Conservation (phyloP, 2,797 vertebrate species). For the Enteromius anoplus region DNA sequence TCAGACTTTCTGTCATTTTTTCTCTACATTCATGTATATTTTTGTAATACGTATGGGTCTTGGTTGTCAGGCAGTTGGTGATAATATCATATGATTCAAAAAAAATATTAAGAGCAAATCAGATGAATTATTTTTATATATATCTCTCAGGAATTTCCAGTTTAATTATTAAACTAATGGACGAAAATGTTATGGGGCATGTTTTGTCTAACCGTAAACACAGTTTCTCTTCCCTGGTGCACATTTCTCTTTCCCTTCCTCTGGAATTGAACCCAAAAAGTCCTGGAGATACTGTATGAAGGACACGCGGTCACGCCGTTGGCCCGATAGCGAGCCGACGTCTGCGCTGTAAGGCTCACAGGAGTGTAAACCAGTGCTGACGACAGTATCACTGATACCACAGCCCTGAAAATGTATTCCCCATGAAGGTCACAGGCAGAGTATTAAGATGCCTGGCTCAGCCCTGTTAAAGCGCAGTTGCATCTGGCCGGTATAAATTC, state of each 20-base stretch:
- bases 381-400: conserved; percentile 42
- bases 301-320: conserved; percentile 9
- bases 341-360: neutral
- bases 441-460: conserved; percentile 64
- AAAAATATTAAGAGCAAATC: neutral
- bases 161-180: neutral
- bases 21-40: neutral
- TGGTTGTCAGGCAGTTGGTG: too few relatives aligned
- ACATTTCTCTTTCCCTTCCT: neutral
- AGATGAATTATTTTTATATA: neutral
- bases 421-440: conserved; percentile 70
- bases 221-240: neutral
- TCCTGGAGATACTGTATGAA: conserved; percentile 32
- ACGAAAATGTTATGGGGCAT: neutral
- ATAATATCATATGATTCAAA: neutral
- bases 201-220: neutral
- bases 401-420: conserved; percentile 57
- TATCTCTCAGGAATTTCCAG: neutral
- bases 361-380: conserved; percentile 45
- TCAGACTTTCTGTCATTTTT: neutral
- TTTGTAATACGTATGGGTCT: neutral
- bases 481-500: conserved; percentile 63
- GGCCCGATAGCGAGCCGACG: conserved; percentile 25
- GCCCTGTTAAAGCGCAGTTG: conserved; percentile 44
- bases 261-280: conserved; percentile 12